Evolutionary conservation across 2,888 invertebrate species (phyloP).

Genomic region (Axea sp.): DNA sequence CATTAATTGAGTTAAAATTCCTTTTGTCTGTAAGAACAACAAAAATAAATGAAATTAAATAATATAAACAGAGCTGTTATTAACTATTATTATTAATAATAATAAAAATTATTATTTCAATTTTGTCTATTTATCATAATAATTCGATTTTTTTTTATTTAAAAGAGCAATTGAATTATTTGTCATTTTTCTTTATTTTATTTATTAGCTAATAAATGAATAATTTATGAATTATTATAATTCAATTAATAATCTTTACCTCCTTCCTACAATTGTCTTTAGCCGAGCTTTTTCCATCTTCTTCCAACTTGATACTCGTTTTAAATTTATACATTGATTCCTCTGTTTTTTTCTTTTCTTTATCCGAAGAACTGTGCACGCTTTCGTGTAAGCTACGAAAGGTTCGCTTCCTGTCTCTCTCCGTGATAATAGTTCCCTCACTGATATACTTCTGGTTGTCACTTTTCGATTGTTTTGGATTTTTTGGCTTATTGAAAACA

Average conservation of each 20-base stretch:
- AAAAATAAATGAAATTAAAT: no score
- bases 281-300: constrained; percentile 64
- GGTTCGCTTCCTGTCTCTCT: no score
- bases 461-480: constrained; percentile 55
- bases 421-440: constrained; percentile 72
- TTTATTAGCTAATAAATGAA: no score
- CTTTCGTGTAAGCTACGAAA: constrained; percentile 77
- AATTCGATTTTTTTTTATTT: no score
- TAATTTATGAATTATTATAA: no score
- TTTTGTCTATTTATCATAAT: no score
- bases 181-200: no score
- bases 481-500: constrained; percentile 70
- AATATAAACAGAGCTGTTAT: no score
- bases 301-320: constrained; percentile 64
- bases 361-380: constrained; percentile 77
- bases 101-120: no score
- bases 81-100: no score
- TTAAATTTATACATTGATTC: constrained; percentile 69
- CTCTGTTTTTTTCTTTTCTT: constrained; percentile 71
- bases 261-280: constrained; percentile 64
- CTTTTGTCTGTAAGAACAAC: constrained; percentile 69
- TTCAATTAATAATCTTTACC: no score
- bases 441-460: constrained; percentile 64
- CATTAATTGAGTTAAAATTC: constrained; percentile 74
- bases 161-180: no score